Evolutionary conservation across 2,797 vertebrate genomes (phyloP), one percentile per base, ranked within the genome.

Genomic region (Siniperca obscura): DNA sequence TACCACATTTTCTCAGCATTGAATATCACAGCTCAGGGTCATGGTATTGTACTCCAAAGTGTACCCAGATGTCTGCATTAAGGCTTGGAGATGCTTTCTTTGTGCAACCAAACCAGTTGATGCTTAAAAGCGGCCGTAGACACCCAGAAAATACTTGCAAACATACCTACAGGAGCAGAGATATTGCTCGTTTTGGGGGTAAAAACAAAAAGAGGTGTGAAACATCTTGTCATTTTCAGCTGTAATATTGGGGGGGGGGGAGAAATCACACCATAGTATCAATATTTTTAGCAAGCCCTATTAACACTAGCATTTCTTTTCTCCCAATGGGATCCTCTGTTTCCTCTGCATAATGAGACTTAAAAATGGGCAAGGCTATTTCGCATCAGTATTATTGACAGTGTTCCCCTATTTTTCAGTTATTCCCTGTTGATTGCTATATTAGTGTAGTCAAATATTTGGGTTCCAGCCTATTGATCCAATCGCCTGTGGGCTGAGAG

Each of bases 401-500:
- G 6, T 7, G 1, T 67, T 59, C 25, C 30, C 34, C 62, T 48
- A 62, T 80, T 83, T 81, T 59, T 76, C 30, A 62, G 52, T 74
- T 80, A 82, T 80, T 64, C 68, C 61, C 25, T 72, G 60, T 78
- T 70, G 76, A 87, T 82, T 82, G 74, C 68, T 79, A 53, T 82
- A 87, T 90, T 74, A 68, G 53, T 70, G 22, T 70, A 73, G 76
- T 89, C 73, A 87, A 82, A 91, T 87, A 90, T 90, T 92, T 86
- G 72, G 82, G 62, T 85, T 85, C 66, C 70, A 73, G 70, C 73
- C 71, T 70, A 82, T 91, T 75, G 89, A 90, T 91, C 77, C 48
- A 17, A 73, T 85, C 3, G 52, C 68, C 64, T 59, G 75, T 56
- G 83, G 70, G 68, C 72, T 61, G 72, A 78, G 76, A 85, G 46